Evolutionary conservation across 2,113 vertebrate genomes (phyloP), one percentile per base, ranked within the genome.

Genomic region (Takifugu flavidus): DNA sequence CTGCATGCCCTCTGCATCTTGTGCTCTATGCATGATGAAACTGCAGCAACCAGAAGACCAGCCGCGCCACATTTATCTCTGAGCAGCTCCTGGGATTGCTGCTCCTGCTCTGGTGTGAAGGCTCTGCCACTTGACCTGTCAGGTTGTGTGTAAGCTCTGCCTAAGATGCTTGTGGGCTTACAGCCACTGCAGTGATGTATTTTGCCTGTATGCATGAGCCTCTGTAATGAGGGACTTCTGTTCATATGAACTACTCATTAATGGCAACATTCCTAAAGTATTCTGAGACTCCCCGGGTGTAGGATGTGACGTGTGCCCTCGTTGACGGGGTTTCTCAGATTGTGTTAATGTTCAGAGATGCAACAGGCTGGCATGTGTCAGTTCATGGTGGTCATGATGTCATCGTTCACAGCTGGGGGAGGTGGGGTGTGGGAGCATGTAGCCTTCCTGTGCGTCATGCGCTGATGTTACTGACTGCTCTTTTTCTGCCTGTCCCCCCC

Each of bases 1-100:
- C 60, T 88, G 90, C 91, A 92, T 91, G 91, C 60, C 34, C 54
- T 87, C 70, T 89, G 89, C 89, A 90, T 90, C 78, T 77, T 83
- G 75, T 66, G 77, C 58, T 79, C 57, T 66, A 56, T 87, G 88
- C 90, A 89, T 92, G 90, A 71, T 13, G 52, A 67, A 59, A n/a
- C 13, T 46, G 45, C 13, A 46, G 61, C 49, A 63, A 51, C 59
- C 55, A 72, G 25, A 25, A 72, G 67, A 62, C 51, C 63, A 49
- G 15, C 64, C 29, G 15, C 42, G 44, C 39, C 53, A 58, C 56
- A 56, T 67, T 52, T 49, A 81, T 83, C 65, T 62, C 58, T 80
- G 60, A 75, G 65, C 20, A 27, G 42, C 39, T 20, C 20, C 20
- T 20, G 20, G 20, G 20, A 20, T 49, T 68, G 13, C 28, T 74